These are phyloP conservation scores for Noctua fimbriata DNA, from an alignment of 2,888 invertebrate species.

Conservation along the genomic window DNA sequence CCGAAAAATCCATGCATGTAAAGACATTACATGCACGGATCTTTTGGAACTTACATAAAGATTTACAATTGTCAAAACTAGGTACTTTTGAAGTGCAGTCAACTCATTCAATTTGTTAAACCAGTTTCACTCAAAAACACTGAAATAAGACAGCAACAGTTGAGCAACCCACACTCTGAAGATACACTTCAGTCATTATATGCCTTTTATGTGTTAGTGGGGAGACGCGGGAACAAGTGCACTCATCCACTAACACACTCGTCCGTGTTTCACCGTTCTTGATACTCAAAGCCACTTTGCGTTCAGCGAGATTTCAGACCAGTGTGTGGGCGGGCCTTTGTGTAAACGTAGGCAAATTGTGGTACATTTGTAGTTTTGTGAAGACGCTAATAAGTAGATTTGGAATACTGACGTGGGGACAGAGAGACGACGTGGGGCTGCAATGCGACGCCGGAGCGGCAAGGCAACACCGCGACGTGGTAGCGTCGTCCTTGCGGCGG, in stretches of 20 bases:
- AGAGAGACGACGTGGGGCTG: no score
- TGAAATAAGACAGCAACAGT: slow-evolving; percentile 48
- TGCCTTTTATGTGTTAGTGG: slow-evolving; percentile 54
- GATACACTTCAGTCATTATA: slow-evolving; percentile 53
- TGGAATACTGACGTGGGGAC: not conserved
- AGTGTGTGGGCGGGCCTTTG: slow-evolving; percentile 39
- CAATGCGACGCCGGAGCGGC: not conserved
- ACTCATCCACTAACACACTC: slow-evolving; percentile 64
- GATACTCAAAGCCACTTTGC: slow-evolving; percentile 55
- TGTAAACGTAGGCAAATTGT: slow-evolving; percentile 36
- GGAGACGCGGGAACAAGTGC: slow-evolving; percentile 51
- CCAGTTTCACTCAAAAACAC: slow-evolving; percentile 9
- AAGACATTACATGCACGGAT: no score
- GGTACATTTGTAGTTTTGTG: slow-evolving; percentile 39
- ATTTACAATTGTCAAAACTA: not conserved
- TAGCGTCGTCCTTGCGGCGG: no score
- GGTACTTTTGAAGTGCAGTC: not conserved
- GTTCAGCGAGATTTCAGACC: slow-evolving; percentile 58
- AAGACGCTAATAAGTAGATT: not conserved
- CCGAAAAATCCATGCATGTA: no score
- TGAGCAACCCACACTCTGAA: slow-evolving; percentile 40
- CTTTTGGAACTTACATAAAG: no score
- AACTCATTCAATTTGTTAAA: not conserved
- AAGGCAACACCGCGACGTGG: not conserved
- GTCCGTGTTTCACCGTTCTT: slow-evolving; percentile 59